These are phyloP conservation scores for Phaonia tiefii DNA, from an alignment of 2,888 invertebrate genomes.

Conservation along the genomic window DNA sequence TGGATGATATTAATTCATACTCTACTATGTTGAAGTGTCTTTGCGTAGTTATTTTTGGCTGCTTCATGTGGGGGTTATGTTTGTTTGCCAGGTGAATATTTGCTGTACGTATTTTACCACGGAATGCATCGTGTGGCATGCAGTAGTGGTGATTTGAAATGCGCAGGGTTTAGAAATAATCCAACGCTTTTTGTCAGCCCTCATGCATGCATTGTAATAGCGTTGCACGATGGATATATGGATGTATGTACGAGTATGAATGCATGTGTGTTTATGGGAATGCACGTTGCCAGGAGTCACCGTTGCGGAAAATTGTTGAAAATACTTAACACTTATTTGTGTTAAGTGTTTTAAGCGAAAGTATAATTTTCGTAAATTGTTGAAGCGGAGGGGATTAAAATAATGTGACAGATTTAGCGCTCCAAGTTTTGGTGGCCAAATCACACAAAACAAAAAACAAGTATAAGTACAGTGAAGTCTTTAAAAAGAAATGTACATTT, in stretches of 20 bases:
- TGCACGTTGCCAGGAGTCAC: conserved; percentile 44
- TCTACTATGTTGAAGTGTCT: not conserved
- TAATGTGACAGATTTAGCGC: conserved; percentile 12
- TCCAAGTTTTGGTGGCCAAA: too few relatives aligned
- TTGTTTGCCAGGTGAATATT: conserved; percentile 35
- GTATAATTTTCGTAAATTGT: conserved; percentile 39
- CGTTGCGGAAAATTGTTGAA: conserved; percentile 62
- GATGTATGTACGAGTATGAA: conserved; percentile 24
- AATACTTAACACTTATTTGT: conserved; percentile 63
- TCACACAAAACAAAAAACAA: too few relatives aligned
- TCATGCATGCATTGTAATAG: too few relatives aligned
- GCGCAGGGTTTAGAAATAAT: conserved; percentile 32
- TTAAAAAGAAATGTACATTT: too few relatives aligned
- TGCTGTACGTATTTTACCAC: conserved; percentile 25
- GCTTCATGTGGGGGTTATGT: not conserved
- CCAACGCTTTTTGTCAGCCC: conserved; percentile 40
- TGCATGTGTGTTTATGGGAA: conserved; percentile 28
- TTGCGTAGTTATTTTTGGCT: conserved; percentile 18
- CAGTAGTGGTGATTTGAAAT: not conserved
- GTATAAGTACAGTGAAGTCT: too few relatives aligned
- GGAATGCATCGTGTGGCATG: conserved; percentile 27
- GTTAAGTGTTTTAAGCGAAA: conserved; percentile 58
- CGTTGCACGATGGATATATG: conserved; percentile 28
- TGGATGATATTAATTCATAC: conserved; percentile 57
- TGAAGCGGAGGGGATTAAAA: conserved; percentile 15